phyloP scores from a whole-genome alignment of 2,797 vertebrate genomes.

The Podarcis siculus region DNA sequence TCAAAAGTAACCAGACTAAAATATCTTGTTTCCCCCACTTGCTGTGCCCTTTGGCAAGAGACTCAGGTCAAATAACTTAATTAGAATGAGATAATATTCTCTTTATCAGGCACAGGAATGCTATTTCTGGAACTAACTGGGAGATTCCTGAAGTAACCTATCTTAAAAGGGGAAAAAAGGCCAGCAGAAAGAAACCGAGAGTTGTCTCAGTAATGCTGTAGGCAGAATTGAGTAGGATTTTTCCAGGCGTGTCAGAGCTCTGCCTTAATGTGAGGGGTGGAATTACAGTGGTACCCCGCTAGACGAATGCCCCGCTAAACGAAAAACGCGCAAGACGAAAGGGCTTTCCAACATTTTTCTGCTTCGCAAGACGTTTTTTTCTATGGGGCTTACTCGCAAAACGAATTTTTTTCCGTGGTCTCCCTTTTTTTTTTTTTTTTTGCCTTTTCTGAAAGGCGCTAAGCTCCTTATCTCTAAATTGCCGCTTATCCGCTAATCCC shows the following conservation, averaged over 20 bases:
- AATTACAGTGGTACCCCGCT: too few relatives aligned
- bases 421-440: too few relatives aligned
- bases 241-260: background rate
- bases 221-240: background rate
- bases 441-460: too few relatives aligned
- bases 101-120: conserved; percentile 7
- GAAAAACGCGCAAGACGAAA: too few relatives aligned
- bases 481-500: too few relatives aligned
- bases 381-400: too few relatives aligned
- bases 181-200: background rate
- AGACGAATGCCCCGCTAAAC: too few relatives aligned
- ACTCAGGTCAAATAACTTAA: background rate
- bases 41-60: background rate
- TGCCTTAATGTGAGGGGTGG: background rate
- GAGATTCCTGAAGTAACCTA: conserved; percentile 12
- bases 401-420: too few relatives aligned
- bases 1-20: background rate
- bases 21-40: background rate
- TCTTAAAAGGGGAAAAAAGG: background rate
- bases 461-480: too few relatives aligned
- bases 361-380: too few relatives aligned
- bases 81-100: background rate
- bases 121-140: background rate
- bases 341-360: too few relatives aligned
- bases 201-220: background rate